Conservation (phyloP, 2,113 vertebrate species). For the Pluvialis apricaria region DNA sequence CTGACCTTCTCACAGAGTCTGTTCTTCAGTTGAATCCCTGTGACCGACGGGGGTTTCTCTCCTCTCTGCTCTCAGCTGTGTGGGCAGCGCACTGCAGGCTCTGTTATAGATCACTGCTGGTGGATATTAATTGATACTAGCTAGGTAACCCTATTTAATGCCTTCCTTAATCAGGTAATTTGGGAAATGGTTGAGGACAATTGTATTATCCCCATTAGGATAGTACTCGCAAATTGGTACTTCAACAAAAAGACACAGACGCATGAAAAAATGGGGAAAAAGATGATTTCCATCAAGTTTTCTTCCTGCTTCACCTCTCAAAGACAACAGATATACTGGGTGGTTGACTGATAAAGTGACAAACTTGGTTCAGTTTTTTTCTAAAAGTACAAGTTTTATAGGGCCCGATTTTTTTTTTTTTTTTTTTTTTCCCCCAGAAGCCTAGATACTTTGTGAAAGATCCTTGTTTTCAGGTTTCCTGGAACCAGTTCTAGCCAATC, state of each 20-base stretch:
- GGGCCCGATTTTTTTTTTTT: not conserved
- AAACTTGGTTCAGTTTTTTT: not conserved
- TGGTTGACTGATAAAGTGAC: not conserved
- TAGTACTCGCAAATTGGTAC: not conserved
- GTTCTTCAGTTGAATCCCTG: too few species aligned
- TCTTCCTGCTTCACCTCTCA: not conserved
- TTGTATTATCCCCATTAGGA: not conserved
- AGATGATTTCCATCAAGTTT: not conserved
- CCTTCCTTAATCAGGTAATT: not conserved
- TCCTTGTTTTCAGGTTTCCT: not conserved
- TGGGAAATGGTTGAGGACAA: not conserved
- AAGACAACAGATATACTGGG: not conserved
- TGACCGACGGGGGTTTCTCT: not conserved
- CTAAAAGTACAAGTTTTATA: not conserved
- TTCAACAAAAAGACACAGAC: not conserved
- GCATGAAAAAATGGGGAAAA: not conserved
- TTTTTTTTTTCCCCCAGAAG: accelerated
- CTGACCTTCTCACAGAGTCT: not conserved
- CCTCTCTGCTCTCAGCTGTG: accelerated
- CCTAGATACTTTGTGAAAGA: not conserved
- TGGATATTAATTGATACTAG: not conserved
- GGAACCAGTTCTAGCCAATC: not conserved
- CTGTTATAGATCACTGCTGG: accelerated
- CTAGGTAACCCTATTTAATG: not conserved
- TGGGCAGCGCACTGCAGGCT: not conserved